A percentile compares a stretch with the other conserved stretches of the same genome.
These are phyloP conservation scores for Lynx canadensis DNA, from an alignment of 2,113 vertebrate species.

Conservation along the genomic window DNA sequence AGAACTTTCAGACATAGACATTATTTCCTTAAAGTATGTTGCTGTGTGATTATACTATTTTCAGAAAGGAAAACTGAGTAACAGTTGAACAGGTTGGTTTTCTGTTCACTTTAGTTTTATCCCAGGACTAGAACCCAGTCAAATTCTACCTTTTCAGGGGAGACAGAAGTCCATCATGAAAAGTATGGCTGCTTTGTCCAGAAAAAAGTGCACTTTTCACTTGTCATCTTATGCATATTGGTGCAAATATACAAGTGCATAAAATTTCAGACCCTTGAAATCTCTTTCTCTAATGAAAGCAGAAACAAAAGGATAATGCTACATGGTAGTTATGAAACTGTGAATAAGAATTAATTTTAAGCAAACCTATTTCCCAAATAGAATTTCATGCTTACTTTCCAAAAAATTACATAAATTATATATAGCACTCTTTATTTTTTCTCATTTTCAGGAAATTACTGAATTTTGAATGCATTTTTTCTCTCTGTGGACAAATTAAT, in stretches of 20 bases:
- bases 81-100: background rate
- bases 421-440: background rate
- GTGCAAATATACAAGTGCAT: background rate
- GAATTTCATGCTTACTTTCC: conserved; percentile 30
- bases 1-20: background rate
- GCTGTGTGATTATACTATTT: background rate
- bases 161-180: background rate
- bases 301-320: conserved; percentile 9
- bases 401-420: conserved; percentile 12
- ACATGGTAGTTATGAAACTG: background rate
- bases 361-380: background rate
- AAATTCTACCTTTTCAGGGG: background rate
- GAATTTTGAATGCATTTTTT: conserved; percentile 40
- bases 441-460: conserved; percentile 36
- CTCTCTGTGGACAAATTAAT: conserved; percentile 22
- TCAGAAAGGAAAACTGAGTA: background rate
- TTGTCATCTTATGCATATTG: background rate
- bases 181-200: background rate
- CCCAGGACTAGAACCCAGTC: background rate
- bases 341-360: conserved; percentile 52
- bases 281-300: conserved; percentile 19
- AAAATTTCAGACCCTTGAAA: conserved; percentile 23
- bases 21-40: background rate
- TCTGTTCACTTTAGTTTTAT: background rate
- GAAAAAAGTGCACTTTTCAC: conserved; percentile 30